Evolutionary conservation across 2,797 vertebrate species (phyloP).

Genomic region (Avahi laniger): DNA sequence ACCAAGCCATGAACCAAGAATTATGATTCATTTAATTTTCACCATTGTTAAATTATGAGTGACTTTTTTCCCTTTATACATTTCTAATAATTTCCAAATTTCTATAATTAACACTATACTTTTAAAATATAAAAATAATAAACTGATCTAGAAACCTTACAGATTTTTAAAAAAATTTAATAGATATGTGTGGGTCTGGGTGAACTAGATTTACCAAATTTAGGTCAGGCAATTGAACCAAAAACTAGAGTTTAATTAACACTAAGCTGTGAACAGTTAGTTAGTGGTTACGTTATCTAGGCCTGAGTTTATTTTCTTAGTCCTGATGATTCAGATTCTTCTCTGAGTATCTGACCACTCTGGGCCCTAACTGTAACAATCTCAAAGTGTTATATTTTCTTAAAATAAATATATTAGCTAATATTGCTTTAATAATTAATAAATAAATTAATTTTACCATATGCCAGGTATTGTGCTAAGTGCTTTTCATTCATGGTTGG

Average conservation of each 20-base stretch:
- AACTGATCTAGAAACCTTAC: not conserved
- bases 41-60: not conserved
- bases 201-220: not conserved
- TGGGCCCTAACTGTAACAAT: not conserved
- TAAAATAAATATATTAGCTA: not conserved
- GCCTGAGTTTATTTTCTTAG: conserved; percentile 12
- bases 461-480: not conserved
- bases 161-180: not conserved
- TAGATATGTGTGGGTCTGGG: not conserved
- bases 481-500: not conserved
- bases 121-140: not conserved
- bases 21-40: not conserved
- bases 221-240: not conserved
- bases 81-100: not conserved
- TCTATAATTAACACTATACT: not conserved
- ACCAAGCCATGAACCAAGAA: too few species aligned
- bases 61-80: not conserved
- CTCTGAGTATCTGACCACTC: conserved; percentile 10
- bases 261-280: not conserved
- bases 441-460: not conserved
- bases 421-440: not conserved
- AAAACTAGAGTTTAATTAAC: not conserved
- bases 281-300: not conserved
- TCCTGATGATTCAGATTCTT: not conserved
- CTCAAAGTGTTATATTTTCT: not conserved